Conservation (phyloP, 2,797 vertebrate genomes). For the Pangasius djambal region DNA sequence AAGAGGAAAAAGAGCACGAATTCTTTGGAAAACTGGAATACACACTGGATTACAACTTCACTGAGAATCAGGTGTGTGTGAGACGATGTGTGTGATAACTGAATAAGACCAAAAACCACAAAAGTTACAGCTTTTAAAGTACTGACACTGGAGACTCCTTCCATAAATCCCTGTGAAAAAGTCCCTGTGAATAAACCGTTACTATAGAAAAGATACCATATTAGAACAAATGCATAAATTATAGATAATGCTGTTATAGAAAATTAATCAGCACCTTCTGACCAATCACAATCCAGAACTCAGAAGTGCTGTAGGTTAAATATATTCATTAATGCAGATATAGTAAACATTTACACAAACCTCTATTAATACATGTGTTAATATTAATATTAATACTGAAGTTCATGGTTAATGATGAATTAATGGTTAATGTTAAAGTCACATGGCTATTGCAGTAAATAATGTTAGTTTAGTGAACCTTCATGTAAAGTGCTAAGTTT, state of each 20-base stretch:
- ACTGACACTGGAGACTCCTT: not conserved
- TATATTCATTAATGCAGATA: not conserved
- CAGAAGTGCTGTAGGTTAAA: not conserved
- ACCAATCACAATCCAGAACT: not conserved
- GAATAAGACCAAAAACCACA: not conserved
- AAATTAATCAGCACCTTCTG: not conserved
- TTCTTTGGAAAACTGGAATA: conserved; percentile 84
- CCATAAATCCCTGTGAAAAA: not conserved
- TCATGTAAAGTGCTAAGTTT: not conserved
- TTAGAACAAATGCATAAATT: not conserved
- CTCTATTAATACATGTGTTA: not conserved
- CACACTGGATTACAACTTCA: conserved; percentile 87
- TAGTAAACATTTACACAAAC: not conserved
- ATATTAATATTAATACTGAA: not conserved
- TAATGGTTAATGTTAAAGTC: not conserved
- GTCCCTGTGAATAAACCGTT: not conserved
- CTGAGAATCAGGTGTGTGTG: conserved; percentile 79
- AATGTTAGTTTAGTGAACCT: not conserved
- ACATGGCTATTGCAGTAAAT: not conserved
- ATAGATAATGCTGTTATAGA: not conserved
- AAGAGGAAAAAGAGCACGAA: conserved; percentile 78
- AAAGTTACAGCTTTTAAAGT: not conserved
- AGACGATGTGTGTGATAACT: not conserved
- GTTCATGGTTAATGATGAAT: not conserved
- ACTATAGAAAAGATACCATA: not conserved